Evolutionary conservation across 1,140 invertebrate species (phyloP), one percentile per base, ranked within the genome.

Genomic region (Thaumetopoea pityocampa): DNA sequence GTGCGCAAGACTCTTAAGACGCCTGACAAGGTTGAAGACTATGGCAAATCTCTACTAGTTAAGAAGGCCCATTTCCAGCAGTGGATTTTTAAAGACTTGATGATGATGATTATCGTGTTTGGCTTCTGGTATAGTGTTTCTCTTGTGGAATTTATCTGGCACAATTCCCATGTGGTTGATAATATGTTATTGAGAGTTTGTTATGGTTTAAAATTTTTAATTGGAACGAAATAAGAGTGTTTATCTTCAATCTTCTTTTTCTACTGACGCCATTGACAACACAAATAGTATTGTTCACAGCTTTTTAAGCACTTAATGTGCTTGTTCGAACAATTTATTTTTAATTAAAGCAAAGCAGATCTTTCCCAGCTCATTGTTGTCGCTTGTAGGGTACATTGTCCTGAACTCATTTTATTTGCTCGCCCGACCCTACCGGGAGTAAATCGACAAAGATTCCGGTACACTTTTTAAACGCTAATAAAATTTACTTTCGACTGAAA

Each of bases 291-390:
- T 32, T 41, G 28, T 41, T 41, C 37, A 41, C 37, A 28, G 37
- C 37, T 30, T 27, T 40, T 28, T 41, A 41, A 41, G 32, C 24
- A 20, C 18, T 41, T 32, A 41, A 41, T 41, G n/a, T n/a, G 37
- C 37, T 41, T 41, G 46, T 48, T 51, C 47, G 44, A 51, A 58
- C 53, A 51, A 58, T 62, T 67, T 62, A 59, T 48, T 66, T 76
- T 76, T 70, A 72, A 72, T 67, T 72, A 69, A 72, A 66, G 50
- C 53, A 48, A 45, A 41, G 38, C 51, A 52, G 37, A 44, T 60
- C 57, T 64, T 60, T 52, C 47, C 50, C 33, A 48, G 56, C 61
- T 48, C 43, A 57, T 59, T 42, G 58, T 66, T 64, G 56, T 50
- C 57, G 45, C 46, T 40, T 36, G 29, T 33, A 43, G 46, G 36